Base-by-base conservation (phyloP, 2,113 vertebrate species). In the Thalassoma bifasciatum region DNA sequence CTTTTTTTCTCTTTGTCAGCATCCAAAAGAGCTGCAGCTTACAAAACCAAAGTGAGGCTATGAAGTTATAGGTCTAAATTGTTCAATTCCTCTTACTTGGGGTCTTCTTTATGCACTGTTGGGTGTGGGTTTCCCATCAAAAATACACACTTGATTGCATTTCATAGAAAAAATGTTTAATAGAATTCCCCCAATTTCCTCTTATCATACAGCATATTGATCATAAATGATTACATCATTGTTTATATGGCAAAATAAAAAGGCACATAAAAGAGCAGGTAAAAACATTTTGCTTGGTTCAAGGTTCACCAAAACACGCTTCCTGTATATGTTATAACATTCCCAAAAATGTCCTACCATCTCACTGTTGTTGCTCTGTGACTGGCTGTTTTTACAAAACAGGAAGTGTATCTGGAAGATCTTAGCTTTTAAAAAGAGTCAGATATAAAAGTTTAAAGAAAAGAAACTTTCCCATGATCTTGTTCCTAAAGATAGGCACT, bases 131-230 rank as follows among this genome's bases (percentile, higher is more conserved):
- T 47, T 53, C 5, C 14, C 8, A 16, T 36, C 7, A 74, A 66
- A 66, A 70, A 47, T 30, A 67, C 38, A 77, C 44, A 70, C 26
- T 46, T 8, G 1, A 38, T 7, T 65, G 26, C 22, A 77, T 77
- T 81, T 86, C 36, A 77, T 87, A 87, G 40, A 91, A 89, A 86
- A 82, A 8, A 1, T 23, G 87, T 63, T 90, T 85, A 88, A 73
- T 89, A 82, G 75, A 91, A 70, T 72, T 74, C 74, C 86, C 80
- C 57, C 77, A 74, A 74, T 84, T 89, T 82, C 69, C 74, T 78
- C 42, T 72, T 71, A 79, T 76, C 40, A 59, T 63, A 78, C 79
- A 81, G 19, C 22, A 66, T 49, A 5, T 72, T 56, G 46, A 74
- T 83, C 59, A 75, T 36, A 59, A 53, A 75, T 63, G 59, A 86